phyloP scores from a whole-genome alignment of 2,113 vertebrate genomes.

The Lasiurus borealis region DNA sequence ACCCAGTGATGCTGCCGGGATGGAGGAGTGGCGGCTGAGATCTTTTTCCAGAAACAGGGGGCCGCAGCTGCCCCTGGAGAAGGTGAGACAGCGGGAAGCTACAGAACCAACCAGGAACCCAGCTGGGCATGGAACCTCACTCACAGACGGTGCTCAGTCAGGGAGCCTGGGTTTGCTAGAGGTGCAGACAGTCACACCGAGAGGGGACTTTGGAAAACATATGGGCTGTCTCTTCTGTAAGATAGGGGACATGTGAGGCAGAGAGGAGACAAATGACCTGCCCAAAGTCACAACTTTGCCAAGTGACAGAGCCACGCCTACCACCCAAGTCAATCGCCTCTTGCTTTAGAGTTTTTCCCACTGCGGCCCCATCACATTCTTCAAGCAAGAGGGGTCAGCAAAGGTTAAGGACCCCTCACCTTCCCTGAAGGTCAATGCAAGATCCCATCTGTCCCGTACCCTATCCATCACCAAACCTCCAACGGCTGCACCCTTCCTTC shows the following conservation, averaged over 20 bases:
- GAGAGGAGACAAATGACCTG: not conserved
- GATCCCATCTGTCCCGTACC: too few species aligned
- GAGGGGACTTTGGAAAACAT: not conserved
- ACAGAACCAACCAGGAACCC: not conserved
- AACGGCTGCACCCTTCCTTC: not conserved
- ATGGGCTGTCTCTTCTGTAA: not conserved
- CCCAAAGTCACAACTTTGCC: not conserved
- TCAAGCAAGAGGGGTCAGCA: not conserved
- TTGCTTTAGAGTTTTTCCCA: not conserved
- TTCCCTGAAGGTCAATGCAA: not conserved
- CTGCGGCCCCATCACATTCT: accelerated
- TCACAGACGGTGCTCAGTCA: not conserved
- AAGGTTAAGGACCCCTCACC: not conserved
- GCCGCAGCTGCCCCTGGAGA: constrained; percentile 12
- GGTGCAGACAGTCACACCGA: not conserved
- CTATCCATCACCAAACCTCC: not conserved
- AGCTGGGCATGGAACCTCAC: not conserved
- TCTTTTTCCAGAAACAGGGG: constrained; percentile 61
- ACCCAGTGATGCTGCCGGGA: constrained; percentile 58
- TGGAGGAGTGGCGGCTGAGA: constrained; percentile 15
- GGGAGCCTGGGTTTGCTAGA: not conserved
- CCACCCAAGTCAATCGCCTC: not conserved
- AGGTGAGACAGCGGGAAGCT: not conserved
- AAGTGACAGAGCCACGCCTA: not conserved
- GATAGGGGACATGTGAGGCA: not conserved